Evolutionary conservation across 2,888 invertebrate species (phyloP), one percentile per base, ranked within the genome.

Genomic region (Beris morrisii): DNA sequence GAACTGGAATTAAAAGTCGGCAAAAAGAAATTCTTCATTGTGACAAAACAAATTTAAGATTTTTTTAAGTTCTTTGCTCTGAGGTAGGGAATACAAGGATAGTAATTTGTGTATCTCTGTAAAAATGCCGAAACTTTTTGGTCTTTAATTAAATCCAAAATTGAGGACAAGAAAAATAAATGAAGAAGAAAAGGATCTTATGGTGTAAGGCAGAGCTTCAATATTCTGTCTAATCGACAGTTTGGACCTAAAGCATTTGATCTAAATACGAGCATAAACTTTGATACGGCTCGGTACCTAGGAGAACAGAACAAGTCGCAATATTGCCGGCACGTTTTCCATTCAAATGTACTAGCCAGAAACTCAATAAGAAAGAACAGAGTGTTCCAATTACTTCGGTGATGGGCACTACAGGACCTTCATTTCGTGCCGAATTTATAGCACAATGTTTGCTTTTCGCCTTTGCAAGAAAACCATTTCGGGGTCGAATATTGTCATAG

Each of bases 201-300:
- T 50, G 38, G 61, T 32, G 11, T 52, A 15, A n/a, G 61, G 61
- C 32, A 52, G 50, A 50, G 32, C 32, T 61, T 31, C 61, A 61
- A 61, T 61, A 50, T 43, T 38, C 50, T 38, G 61, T 61, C 61
- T 61, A 61, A 61, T 61, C 38, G 61, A 61, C 61, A 61, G 61
- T 61, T 61, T 61, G 50, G 61, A 50, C 61, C 61, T 52, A 28
- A 61, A 61, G 43, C 61, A 61, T 61, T 61, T 61, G 61, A 61
- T 61, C 61, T 50, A 61, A 61, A 61, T 61, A 61, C 61, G 61
- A 61, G 50, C 61, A 61, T 61, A 61, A 61, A 61, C 52, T 61
- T 22, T 61, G 50, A 61, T 50, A 50, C 38, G 61, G 61, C 38
- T 38, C 43, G 4, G 61, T 50, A 38, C 46, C n/a, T 45, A 31